phyloP scores from a whole-genome alignment of 2,888 invertebrate species.

The Halictus ligatus region DNA sequence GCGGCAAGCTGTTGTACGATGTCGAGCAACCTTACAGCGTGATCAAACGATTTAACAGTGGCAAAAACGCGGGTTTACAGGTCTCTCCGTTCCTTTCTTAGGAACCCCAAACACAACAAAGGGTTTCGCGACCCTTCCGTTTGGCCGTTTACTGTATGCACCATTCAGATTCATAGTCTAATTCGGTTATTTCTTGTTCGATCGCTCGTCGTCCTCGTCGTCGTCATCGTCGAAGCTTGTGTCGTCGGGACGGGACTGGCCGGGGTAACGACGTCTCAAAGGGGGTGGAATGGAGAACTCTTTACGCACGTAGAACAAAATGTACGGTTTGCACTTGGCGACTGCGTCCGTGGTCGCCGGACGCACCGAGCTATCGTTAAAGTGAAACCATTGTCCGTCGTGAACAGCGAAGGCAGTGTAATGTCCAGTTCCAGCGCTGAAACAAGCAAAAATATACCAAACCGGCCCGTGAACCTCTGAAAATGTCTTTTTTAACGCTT shows the following conservation, averaged over 20 bases:
- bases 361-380: constrained; percentile 94
- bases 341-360: constrained; percentile 88
- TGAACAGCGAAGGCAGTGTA: constrained; percentile 94
- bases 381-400: constrained; percentile 93
- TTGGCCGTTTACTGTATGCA: constrained; percentile 41
- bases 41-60: constrained; percentile 11
- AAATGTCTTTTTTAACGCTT: not conserved
- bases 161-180: constrained; percentile 41
- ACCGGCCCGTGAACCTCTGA: not conserved
- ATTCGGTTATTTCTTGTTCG: constrained; percentile 54
- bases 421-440: constrained; percentile 92
- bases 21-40: constrained; percentile 41
- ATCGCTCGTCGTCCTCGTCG: constrained; percentile 65
- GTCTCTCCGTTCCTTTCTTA: constrained; percentile 49
- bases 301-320: constrained; percentile 92
- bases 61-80: constrained; percentile 64
- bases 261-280: constrained; percentile 79
- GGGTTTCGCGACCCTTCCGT: constrained; percentile 17
- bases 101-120: constrained; percentile 31
- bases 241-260: constrained; percentile 66
- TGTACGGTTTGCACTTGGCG: constrained; percentile 92
- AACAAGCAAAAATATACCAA: constrained; percentile 65
- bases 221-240: constrained; percentile 67
- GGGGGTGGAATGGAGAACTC: constrained; percentile 85
- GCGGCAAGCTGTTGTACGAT: constrained; percentile 50